phyloP scores from a whole-genome alignment of 1,140 invertebrate genomes.

The Drosophila bipectinata region DNA sequence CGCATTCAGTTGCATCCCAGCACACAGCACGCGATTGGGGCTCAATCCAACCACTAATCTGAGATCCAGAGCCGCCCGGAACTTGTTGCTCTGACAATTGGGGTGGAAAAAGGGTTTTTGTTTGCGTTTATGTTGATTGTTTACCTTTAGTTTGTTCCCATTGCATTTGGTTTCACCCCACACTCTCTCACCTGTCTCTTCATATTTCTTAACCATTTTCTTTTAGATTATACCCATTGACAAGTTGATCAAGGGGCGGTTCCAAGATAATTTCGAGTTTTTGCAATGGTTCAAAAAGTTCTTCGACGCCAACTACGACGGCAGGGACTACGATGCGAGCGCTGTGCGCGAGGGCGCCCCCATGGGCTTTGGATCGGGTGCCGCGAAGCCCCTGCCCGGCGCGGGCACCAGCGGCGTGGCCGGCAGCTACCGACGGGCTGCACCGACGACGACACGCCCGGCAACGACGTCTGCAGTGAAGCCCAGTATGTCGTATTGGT shows the following conservation, averaged over 20 bases:
- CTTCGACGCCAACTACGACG: slow-evolving; percentile 98
- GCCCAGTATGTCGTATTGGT: slow-evolving; percentile 86
- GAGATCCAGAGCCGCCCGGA: background rate
- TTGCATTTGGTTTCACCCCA: slow-evolving; percentile 49
- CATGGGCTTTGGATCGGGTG: slow-evolving; percentile 88
- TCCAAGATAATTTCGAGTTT: slow-evolving; percentile 99
- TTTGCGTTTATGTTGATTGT: slow-evolving; percentile 17
- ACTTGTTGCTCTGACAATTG: background rate
- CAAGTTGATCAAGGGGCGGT: slow-evolving; percentile 96
- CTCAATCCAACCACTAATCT: slow-evolving; percentile 25
- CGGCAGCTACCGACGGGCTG: slow-evolving; percentile 60
- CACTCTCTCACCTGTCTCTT: slow-evolving; percentile 56
- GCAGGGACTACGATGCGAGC: slow-evolving; percentile 95
- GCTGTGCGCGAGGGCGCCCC: slow-evolving; percentile 92
- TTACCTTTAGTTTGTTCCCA: slow-evolving; percentile 21
- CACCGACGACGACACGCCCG: slow-evolving; percentile 84
- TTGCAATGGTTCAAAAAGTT: slow-evolving; percentile 99
- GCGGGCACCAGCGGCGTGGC: slow-evolving; percentile 84
- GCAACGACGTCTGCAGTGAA: slow-evolving; percentile 84
- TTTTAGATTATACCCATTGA: slow-evolving; percentile 94
- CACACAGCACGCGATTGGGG: slow-evolving; percentile 21
- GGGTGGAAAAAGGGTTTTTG: slow-evolving; percentile 7
- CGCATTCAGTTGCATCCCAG: slow-evolving; percentile 21
- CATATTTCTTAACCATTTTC: slow-evolving; percentile 83
- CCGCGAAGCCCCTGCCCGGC: slow-evolving; percentile 84